Base-by-base conservation (phyloP, 2,797 vertebrate species). In the Tadarida brasiliensis region DNA sequence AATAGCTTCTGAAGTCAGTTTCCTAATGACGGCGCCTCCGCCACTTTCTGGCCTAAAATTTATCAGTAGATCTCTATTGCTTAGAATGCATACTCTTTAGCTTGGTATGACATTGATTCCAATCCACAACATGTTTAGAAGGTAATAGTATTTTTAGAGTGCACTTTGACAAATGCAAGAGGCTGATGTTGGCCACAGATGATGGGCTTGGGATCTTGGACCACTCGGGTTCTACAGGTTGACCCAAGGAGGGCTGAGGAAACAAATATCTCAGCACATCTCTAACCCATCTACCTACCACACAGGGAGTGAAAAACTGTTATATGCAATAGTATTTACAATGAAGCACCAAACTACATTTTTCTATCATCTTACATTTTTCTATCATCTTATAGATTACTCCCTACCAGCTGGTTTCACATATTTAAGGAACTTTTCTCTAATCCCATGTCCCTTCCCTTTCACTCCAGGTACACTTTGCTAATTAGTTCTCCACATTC, bases 301-400 rank as follows among this genome's bases (percentile, higher is more conserved):
- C 35, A 56, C n/a, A 56, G 15, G 56, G 35, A 71, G 7, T 35
- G 11, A 77, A 81, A 67, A 65, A 19, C 56, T 12, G 20, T 4
- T 1, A 35, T 22, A 14, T 39, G 12, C 16, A n/a, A 7, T 35
- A 59, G 47, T 35, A 54, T 67, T 78, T 70, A 90, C 11, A 67
- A 5, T 49, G 26, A 94, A 71, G 12, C n/a, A 44, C 33, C 49
- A 83, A 83, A 57, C 35, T 15, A 81, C 16, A 57, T 47, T 68
- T 92, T 87, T 44, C 22, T 87, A 24, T 39, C 26, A 73, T 76
- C 19, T 76, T 90, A 90, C 16, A 57, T 47, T 68, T 92, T 87
- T 44, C 22, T 87, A 24, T 39, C 26, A 73, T 76, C 19, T 76
- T 90, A 90, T 83, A 88, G 26, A 24, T 61, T 74, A 65, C 24